These are phyloP conservation scores for Schlechtendalia chinensis DNA, from an alignment of 1,140 invertebrate species.

Conservation along the genomic window DNA sequence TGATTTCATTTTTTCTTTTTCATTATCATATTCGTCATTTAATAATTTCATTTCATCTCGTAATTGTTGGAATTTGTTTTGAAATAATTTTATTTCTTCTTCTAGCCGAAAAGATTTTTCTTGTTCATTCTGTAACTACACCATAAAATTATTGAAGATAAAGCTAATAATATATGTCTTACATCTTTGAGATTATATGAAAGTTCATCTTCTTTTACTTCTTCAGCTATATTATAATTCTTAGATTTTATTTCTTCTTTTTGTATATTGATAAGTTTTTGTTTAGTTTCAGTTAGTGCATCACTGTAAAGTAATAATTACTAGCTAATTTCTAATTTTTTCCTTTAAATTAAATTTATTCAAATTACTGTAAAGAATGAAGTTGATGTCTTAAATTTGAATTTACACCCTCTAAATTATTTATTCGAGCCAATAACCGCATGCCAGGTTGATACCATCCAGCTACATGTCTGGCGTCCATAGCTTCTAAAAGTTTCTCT, in stretches of 20 bases:
- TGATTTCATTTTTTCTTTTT: constrained; percentile 51
- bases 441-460: constrained; percentile 76
- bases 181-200: constrained; percentile 10
- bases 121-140: constrained; percentile 33
- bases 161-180: background rate
- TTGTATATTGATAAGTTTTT: constrained; percentile 27
- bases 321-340: background rate
- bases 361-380: constrained; percentile 42
- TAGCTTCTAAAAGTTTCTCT: constrained; percentile 63
- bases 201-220: constrained; percentile 28
- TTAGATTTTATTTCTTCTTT: background rate
- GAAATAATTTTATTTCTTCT: constrained; percentile 48
- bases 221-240: background rate
- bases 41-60: constrained; percentile 50
- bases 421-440: constrained; percentile 67
- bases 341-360: background rate
- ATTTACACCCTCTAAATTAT: constrained; percentile 64
- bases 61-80: constrained; percentile 48
- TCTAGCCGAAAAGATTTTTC: constrained; percentile 41
- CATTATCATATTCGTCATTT: constrained; percentile 52
- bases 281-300: constrained; percentile 21
- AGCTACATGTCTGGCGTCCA: constrained; percentile 68
- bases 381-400: constrained; percentile 61
- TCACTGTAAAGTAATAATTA: constrained; percentile 23
- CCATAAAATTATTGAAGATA: background rate